phyloP scores from a whole-genome alignment of 2,888 invertebrate genomes.

The Rhabditophanes sp. region DNA sequence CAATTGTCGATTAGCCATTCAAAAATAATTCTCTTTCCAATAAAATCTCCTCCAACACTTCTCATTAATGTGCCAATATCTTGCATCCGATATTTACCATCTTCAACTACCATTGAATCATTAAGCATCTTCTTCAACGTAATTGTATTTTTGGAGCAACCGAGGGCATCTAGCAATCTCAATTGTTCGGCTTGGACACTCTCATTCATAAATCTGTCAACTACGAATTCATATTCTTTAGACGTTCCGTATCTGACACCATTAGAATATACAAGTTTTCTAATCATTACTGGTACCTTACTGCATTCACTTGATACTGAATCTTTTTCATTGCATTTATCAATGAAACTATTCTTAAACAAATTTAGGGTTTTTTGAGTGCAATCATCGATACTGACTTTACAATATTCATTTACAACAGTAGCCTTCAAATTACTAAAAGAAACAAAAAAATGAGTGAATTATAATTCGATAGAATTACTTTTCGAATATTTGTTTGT shows the following conservation, averaged over 20 bases:
- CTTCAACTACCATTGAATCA: too few relatives aligned
- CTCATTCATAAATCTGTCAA: conserved; percentile 15
- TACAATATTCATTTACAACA: conserved; percentile 18
- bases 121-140: conserved; percentile 32
- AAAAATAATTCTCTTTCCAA: conserved; percentile 20
- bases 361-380: conserved; percentile 16
- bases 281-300: conserved; percentile 29
- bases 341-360: conserved; percentile 14
- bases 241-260: conserved; percentile 31
- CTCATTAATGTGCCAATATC: too few relatives aligned
- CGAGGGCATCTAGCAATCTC: conserved; percentile 24
- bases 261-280: conserved; percentile 26
- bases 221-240: conserved; percentile 20
- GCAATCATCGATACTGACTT: conserved; percentile 16
- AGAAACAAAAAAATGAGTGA: too few relatives aligned
- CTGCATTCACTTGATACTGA: conserved; percentile 17
- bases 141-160: conserved; percentile 26
- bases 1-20: conserved; percentile 35
- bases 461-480: conserved; percentile 14
- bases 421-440: too few relatives aligned
- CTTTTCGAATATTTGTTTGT: conserved; percentile 24
- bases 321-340: conserved; percentile 12
- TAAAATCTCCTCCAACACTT: too few relatives aligned
- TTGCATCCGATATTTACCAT: too few relatives aligned
- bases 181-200: conserved; percentile 26